phyloP scores from a whole-genome alignment of 1,140 invertebrate species.

The Eumaeus atala region DNA sequence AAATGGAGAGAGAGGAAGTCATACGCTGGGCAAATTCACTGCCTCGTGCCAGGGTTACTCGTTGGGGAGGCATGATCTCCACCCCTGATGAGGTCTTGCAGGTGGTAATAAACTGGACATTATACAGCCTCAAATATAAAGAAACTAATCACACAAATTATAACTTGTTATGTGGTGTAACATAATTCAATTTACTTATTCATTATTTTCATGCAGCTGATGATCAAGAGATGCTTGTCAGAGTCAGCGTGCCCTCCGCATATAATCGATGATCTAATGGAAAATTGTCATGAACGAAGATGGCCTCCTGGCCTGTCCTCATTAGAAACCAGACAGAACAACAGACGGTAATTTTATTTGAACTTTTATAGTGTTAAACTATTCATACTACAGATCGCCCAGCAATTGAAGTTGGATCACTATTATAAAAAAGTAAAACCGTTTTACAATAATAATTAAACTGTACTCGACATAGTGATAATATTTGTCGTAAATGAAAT shows the following conservation, averaged over 20 bases:
- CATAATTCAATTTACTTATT: background rate
- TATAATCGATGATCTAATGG: constrained; percentile 95
- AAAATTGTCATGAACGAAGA: constrained; percentile 95
- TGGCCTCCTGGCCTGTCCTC: constrained; percentile 95
- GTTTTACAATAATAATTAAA: too few species aligned
- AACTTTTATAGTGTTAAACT: constrained; percentile 12
- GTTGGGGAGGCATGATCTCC: constrained; percentile 98
- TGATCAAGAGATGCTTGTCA: constrained; percentile 92
- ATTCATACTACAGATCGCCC: too few species aligned
- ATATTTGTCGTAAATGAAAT: too few species aligned
- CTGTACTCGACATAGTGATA: too few species aligned
- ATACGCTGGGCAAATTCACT: constrained; percentile 92
- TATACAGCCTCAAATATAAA: background rate
- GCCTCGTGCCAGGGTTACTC: constrained; percentile 88
- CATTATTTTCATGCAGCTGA: constrained; percentile 76
- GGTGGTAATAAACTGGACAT: constrained; percentile 69
- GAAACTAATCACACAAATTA: background rate
- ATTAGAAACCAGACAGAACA: constrained; percentile 94
- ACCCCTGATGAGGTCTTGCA: constrained; percentile 95
- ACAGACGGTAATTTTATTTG: constrained; percentile 77
- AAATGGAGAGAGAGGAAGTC: constrained; percentile 95
- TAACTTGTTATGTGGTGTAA: too few species aligned
- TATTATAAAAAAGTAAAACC: too few species aligned
- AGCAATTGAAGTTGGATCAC: too few species aligned
- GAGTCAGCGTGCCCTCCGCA: constrained; percentile 94